A percentile compares a stretch with the other conserved stretches of the same genome.
Conservation (phyloP, 92 coral and sea anemone genomes). For the Montipora capitata region DNA sequence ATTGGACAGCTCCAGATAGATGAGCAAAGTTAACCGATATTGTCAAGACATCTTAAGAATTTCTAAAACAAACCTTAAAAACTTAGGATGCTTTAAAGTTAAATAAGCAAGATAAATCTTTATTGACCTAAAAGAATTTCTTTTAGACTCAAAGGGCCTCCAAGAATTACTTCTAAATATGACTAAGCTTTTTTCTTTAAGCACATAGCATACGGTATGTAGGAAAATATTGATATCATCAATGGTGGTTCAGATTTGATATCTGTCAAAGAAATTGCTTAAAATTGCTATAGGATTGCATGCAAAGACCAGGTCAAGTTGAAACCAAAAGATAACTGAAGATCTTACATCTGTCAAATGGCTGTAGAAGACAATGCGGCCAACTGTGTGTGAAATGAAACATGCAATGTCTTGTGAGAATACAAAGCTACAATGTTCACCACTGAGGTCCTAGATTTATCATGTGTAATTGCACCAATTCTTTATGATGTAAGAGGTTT, state of each 20-base stretch:
- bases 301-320: constrained; percentile 26
- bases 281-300: constrained; percentile 10
- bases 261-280: background rate
- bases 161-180: no score
- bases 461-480: constrained; percentile 37
- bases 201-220: background rate
- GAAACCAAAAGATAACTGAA: background rate
- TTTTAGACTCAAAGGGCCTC: no score
- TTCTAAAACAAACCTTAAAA: background rate
- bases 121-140: no score
- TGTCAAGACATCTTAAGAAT: no score
- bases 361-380: background rate
- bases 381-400: constrained; percentile 1
- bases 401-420: constrained; percentile 26
- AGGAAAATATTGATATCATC: no score
- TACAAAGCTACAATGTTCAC: background rate
- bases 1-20: background rate
- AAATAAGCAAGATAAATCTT: background rate
- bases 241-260: background rate
- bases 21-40: background rate
- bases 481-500: background rate
- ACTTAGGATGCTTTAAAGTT: background rate
- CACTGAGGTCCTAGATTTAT: background rate
- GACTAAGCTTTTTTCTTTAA: no score
- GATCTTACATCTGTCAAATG: constrained; percentile 31